These are phyloP conservation scores for Conus betulinus DNA, from an alignment of 1,140 invertebrate species.

Conservation along the genomic window DNA sequence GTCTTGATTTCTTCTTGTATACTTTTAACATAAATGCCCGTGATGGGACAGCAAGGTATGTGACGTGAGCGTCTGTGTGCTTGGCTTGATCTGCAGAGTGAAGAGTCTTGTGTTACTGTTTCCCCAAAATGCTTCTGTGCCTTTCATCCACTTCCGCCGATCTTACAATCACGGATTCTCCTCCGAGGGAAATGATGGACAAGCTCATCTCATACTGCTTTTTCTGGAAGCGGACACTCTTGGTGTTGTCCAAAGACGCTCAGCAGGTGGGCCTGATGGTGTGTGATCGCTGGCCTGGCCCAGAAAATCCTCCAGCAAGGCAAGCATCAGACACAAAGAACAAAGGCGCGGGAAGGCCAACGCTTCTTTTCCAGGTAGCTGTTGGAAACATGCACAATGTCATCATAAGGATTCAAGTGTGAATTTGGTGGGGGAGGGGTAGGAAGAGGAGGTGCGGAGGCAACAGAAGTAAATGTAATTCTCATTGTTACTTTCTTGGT, in stretches of 20 bases:
- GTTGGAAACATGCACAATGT: not conserved
- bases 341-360: constrained; percentile 96
- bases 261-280: constrained; percentile 97
- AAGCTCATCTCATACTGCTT: constrained; percentile 97
- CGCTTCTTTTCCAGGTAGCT: constrained; percentile 96
- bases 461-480: too few species aligned
- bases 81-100: not conserved
- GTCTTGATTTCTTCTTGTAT: too few species aligned
- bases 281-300: constrained; percentile 97
- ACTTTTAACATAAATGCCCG: too few species aligned
- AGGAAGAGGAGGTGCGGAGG: too few species aligned
- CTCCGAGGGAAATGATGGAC: constrained; percentile 92
- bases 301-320: constrained; percentile 94
- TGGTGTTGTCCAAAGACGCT: constrained; percentile 98
- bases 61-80: not conserved
- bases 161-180: constrained; percentile 86
- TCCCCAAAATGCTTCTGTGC: not conserved
- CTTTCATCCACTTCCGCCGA: not conserved
- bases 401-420: too few species aligned
- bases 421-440: too few species aligned
- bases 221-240: constrained; percentile 95
- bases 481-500: too few species aligned
- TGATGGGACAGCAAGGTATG: too few species aligned
- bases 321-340: constrained; percentile 99
- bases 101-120: not conserved